A percentile compares a stretch with the other conserved stretches of the same genome.
Evolutionary conservation across 2,113 vertebrate species (phyloP).

Genomic region (Chiloscyllium plagiosum): DNA sequence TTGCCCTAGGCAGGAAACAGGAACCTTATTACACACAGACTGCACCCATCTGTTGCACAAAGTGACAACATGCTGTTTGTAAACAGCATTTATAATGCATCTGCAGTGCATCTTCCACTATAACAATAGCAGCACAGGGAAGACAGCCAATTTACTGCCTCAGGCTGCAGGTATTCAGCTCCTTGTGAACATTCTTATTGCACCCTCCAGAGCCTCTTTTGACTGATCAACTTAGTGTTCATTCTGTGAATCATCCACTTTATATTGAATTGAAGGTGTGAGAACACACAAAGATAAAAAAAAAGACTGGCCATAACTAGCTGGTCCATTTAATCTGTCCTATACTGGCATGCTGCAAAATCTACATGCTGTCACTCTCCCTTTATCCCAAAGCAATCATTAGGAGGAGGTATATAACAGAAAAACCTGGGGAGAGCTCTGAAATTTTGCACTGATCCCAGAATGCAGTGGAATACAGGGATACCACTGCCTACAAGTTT

Average conservation of each 20-base stretch:
- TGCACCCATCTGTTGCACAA: slow-evolving; percentile 35
- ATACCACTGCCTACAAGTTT: too few relatives aligned
- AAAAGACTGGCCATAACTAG: neutral
- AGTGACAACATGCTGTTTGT: slow-evolving; percentile 35
- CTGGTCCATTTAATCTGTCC: neutral
- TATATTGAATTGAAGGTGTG: neutral
- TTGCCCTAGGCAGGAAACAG: slow-evolving; percentile 24
- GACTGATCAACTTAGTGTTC: slow-evolving; percentile 8
- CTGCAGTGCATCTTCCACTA: neutral
- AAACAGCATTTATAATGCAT: slow-evolving; percentile 30
- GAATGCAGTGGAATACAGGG: neutral
- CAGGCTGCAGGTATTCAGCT: slow-evolving; percentile 18
- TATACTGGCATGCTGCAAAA: neutral
- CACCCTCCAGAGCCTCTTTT: slow-evolving; percentile 9
- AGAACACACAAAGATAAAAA: neutral
- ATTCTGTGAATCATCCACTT: slow-evolving; percentile 25
- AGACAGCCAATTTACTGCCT: slow-evolving; percentile 11
- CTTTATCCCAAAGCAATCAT: neutral
- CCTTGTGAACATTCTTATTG: neutral
- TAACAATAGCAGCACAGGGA: slow-evolving; percentile 7
- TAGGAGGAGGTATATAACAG: neutral
- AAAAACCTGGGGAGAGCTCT: neutral
- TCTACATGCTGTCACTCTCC: neutral
- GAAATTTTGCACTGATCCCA: neutral
- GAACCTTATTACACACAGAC: slow-evolving; percentile 26